Percentiles rank a stretch among this genome's conserved stretches.
These are phyloP conservation scores for Paragorgia papillata DNA, from an alignment of 92 coral and sea anemone genomes.

Conservation along the genomic window DNA sequence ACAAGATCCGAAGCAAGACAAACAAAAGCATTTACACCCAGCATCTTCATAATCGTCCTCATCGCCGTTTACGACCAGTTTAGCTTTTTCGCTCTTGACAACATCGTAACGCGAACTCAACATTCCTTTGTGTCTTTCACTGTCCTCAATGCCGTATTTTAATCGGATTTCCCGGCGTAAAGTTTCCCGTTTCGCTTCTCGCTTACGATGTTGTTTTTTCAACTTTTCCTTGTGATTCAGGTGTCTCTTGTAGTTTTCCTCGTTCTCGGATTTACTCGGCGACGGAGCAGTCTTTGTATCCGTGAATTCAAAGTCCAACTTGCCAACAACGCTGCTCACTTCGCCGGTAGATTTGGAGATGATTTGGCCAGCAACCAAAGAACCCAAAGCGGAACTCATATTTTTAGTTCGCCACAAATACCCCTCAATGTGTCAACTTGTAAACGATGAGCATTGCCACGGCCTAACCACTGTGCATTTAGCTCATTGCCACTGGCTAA, in stretches of 20 bases:
- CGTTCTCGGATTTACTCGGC: neutral
- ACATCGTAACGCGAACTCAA: neutral
- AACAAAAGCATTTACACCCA: neutral
- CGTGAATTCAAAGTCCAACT: neutral
- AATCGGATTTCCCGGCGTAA: conserved; percentile 1
- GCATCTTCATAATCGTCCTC: neutral
- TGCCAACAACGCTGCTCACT: conserved; percentile 2
- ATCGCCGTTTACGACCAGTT: neutral
- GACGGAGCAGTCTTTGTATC: neutral
- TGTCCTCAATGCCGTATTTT: conserved; percentile 37
- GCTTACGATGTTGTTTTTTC: conserved; percentile 3
- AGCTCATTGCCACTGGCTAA: no score
- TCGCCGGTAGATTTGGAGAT: conserved; percentile 20
- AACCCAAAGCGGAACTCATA: conserved; percentile 25
- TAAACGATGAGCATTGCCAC: no score
- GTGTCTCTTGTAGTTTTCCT: neutral
- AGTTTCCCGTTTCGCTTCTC: conserved; percentile 22
- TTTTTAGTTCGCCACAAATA: neutral
- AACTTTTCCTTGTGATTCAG: conserved; percentile 20
- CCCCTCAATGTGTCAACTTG: no score
- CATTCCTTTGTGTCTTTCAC: conserved; percentile 14
- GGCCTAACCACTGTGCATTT: no score
- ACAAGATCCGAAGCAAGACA: conserved; percentile 18
- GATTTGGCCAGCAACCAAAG: conserved; percentile 18
- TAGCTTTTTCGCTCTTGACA: conserved; percentile 1